A percentile compares a stretch with the other conserved stretches of the same genome.
Conservation (phyloP, 2,888 invertebrate genomes). For the Calephelis perditalis region DNA sequence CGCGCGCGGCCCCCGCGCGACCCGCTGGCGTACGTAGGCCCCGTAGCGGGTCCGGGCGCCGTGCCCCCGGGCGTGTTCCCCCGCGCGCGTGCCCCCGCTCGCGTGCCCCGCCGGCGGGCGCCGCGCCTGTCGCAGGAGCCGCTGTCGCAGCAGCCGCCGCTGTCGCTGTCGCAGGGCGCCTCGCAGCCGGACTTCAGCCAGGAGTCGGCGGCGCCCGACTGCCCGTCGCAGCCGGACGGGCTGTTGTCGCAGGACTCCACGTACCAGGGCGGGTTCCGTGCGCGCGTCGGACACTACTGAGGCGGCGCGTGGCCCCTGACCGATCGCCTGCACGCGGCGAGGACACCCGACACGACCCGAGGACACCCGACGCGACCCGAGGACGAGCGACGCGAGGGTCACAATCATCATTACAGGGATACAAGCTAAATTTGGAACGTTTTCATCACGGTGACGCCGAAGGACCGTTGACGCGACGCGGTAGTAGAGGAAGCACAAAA, state of each 20-base stretch:
- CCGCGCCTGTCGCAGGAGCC: conserved; percentile 82
- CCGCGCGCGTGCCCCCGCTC: conserved; percentile 75
- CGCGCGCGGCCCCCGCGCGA: conserved; percentile 90
- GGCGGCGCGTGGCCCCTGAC: conserved; percentile 91
- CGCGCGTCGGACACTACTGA: conserved; percentile 85
- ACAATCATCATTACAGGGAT: conserved; percentile 9
- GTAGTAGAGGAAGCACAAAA: conserved; percentile 26
- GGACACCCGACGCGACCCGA: conserved; percentile 38
- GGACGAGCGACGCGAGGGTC: conserved; percentile 13
- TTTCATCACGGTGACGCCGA: conserved; percentile 9
- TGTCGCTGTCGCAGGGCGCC: conserved; percentile 85
- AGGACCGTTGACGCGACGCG: background rate
- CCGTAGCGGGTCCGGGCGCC: conserved; percentile 87
- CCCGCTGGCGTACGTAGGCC: conserved; percentile 94
- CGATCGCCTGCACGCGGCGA: conserved; percentile 68
- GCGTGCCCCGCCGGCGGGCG: conserved; percentile 82
- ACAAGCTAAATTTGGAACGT: conserved; percentile 16
- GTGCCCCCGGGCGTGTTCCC: conserved; percentile 97
- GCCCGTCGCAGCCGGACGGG: conserved; percentile 96
- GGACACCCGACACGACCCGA: conserved; percentile 44
- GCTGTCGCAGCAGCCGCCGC: conserved; percentile 84
- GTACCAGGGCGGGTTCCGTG: conserved; percentile 86
- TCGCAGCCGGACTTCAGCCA: conserved; percentile 86
- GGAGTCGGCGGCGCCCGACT: conserved; percentile 91
- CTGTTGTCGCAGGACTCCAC: conserved; percentile 95